A percentile compares a stretch with the other conserved stretches of the same genome.
These are phyloP conservation scores for Dendrocopos noguchii DNA, from an alignment of 2,113 vertebrate genomes.

Conservation along the genomic window DNA sequence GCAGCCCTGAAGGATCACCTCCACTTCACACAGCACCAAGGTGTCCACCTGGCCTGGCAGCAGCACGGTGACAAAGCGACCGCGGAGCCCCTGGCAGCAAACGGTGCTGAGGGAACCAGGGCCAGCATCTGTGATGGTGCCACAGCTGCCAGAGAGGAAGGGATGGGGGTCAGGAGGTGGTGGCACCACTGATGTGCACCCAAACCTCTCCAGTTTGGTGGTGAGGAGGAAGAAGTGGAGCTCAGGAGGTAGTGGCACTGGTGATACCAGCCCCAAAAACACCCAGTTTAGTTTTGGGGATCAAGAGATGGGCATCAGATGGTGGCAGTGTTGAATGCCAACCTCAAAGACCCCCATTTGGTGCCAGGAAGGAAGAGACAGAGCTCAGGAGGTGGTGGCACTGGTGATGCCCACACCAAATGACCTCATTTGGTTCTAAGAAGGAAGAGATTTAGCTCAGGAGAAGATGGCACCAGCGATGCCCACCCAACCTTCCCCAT, in stretches of 20 bases:
- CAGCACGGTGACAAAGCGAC: background rate
- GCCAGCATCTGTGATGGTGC: background rate
- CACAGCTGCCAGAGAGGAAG: background rate
- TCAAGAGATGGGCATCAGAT: too few relatives aligned
- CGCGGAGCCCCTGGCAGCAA: background rate
- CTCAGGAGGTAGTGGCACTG: too few relatives aligned
- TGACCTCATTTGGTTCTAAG: too few relatives aligned
- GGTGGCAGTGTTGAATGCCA: too few relatives aligned
- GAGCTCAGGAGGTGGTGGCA: too few relatives aligned
- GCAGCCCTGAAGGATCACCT: background rate
- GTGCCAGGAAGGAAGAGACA: too few relatives aligned
- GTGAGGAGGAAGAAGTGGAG: too few relatives aligned
- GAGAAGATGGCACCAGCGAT: background rate
- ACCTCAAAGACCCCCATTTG: too few relatives aligned
- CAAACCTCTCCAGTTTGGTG: background rate
- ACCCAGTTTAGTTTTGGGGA: too few relatives aligned
- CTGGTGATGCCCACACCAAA: too few relatives aligned
- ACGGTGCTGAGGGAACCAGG: background rate
- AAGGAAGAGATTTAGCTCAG: too few relatives aligned
- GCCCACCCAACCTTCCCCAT: background rate
- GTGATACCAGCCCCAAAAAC: too few relatives aligned
- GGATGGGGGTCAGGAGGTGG: background rate
- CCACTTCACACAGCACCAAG: background rate
- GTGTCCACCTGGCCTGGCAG: background rate
- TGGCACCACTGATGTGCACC: background rate